A percentile compares a stretch with the other conserved stretches of the same genome.
Conservation (phyloP, 2,888 invertebrate genomes). For the Ptilodon capucinus region DNA sequence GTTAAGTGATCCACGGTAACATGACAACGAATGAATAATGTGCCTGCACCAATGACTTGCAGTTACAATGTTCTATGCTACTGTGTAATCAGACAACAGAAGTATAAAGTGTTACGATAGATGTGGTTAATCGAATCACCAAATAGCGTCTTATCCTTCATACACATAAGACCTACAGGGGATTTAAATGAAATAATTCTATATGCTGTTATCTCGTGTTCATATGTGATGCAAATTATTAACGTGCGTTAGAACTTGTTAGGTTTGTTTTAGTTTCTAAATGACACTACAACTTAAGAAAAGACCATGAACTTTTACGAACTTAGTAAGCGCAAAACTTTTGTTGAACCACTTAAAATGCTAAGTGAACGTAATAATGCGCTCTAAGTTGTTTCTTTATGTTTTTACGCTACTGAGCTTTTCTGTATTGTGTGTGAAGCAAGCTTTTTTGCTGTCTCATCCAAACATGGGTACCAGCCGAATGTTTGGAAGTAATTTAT, state of each 20-base stretch:
- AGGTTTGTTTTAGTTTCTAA: no score
- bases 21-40: conserved; percentile 66
- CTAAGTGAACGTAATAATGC: neutral
- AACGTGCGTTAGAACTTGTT: no score
- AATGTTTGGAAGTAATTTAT: conserved; percentile 48
- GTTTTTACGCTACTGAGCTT: conserved; percentile 1
- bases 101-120: no score
- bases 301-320: neutral
- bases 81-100: conserved; percentile 9
- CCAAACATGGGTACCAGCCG: conserved; percentile 43
- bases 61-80: conserved; percentile 17
- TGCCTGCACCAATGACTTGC: conserved; percentile 61
- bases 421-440: conserved; percentile 7
- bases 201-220: no score
- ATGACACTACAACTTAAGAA: no score
- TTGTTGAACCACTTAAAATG: neutral
- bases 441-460: conserved; percentile 58
- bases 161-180: no score
- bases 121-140: no score
- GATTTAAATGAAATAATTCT: no score
- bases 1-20: conserved; percentile 45
- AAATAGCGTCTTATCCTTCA: no score
- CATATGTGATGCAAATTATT: no score
- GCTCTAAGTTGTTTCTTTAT: neutral
- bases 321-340: neutral